Evolutionary conservation across 2,113 vertebrate genomes (phyloP), one percentile per base, ranked within the genome.

Genomic region (Pyrgilauda ruficollis): DNA sequence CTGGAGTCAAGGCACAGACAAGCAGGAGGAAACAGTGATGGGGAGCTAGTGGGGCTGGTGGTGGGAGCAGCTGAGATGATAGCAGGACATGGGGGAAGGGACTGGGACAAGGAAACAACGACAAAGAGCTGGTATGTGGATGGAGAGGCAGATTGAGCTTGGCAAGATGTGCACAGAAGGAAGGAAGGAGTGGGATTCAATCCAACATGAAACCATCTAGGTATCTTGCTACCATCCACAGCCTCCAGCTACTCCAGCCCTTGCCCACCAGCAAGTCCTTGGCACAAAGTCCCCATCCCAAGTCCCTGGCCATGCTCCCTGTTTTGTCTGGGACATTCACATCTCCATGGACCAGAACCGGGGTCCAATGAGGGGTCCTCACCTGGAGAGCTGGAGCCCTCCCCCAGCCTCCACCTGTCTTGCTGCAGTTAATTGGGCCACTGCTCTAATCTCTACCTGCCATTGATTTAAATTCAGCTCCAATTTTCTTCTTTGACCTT

Each of bases 391-490:
- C 43, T 55, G 26, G 43, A 77, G 73, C 23, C 33, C 66, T 77
- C 30, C 39, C 37, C 33, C 61, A 37, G 24, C 63, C 59, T 93
- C 55, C 61, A 67, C 63, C 80, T 33, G 23, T 47, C 47, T 64
- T 19, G 2, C 53, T 84, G 47, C 82, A 76, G 88, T 93, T 91
- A 94, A 96, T 23, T 84, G 72, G 85, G 90, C 82, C 66, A 79
- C 62, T 3, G 11, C 47, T 90, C 84, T 90, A 82, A 96, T 96
- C 93, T 95, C 87, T 89, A 87, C 90, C 84, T 93, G 77, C 61
- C 95, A 95, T 87, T 92, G 92, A 97, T 96, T 94, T 96, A 77
- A 87, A 89, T 96, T 96, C 90, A 90, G 72, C 64, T 96, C 91
- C 87, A 92, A 56, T 97, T 95, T 95, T 93, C 82, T 92, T 88